Conservation (phyloP, 2,888 invertebrate species). For the Chromoteleia sp. region DNA sequence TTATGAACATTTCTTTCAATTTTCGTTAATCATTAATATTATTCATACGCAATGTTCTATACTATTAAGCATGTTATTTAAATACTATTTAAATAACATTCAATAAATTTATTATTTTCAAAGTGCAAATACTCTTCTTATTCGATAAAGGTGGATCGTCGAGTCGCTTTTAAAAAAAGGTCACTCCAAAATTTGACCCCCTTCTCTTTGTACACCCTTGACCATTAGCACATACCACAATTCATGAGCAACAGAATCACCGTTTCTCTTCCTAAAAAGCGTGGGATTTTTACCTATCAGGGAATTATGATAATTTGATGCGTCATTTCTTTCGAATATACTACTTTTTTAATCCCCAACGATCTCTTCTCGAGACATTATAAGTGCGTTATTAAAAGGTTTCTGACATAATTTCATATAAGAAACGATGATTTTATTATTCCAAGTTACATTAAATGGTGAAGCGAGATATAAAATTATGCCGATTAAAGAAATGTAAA, state of each 20-base stretch:
- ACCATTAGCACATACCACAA: conserved; percentile 27
- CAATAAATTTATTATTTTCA: too few relatives aligned
- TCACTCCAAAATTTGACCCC: conserved; percentile 44
- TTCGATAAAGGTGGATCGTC: neutral
- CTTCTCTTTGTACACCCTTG: conserved; percentile 32
- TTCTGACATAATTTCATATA: conserved; percentile 34
- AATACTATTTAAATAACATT: too few relatives aligned
- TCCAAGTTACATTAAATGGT: conserved; percentile 4
- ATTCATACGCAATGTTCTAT: too few relatives aligned
- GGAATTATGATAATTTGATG: conserved; percentile 56
- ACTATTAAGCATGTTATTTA: too few relatives aligned
- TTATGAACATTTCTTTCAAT: too few relatives aligned
- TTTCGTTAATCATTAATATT: too few relatives aligned
- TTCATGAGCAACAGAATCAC: conserved; percentile 1
- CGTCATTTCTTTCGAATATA: conserved; percentile 45
- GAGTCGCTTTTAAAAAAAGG: conserved; percentile 43
- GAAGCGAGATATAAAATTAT: conserved; percentile 13
- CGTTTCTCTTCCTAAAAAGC: conserved; percentile 33
- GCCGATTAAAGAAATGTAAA: conserved; percentile 21
- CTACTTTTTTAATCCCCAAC: conserved; percentile 35
- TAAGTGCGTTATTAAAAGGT: conserved; percentile 42
- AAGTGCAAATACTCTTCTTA: too few relatives aligned
- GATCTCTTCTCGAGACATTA: conserved; percentile 23
- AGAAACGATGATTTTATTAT: conserved; percentile 45
- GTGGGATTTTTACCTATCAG: conserved; percentile 51